Percentiles rank a stretch among this genome's conserved stretches.
Conservation (phyloP, 1,140 invertebrate genomes). For the Mercenaria mercenaria region DNA sequence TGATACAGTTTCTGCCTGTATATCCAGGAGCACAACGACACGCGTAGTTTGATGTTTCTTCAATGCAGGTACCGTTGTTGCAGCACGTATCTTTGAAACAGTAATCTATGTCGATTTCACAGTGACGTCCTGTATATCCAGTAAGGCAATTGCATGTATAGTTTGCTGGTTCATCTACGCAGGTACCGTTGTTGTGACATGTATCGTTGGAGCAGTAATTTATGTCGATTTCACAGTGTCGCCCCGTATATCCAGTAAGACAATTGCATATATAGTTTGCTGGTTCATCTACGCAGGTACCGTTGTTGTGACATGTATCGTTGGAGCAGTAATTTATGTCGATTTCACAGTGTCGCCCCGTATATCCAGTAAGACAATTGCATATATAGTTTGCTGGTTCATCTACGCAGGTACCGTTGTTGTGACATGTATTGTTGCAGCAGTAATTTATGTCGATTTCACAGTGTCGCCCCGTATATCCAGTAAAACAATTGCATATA, state of each 20-base stretch:
- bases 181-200: no score
- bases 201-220: no score
- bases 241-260: no score
- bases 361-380: not conserved
- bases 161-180: not conserved
- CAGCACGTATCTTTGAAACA: not conserved
- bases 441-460: not conserved
- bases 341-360: not conserved
- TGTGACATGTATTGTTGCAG: not conserved
- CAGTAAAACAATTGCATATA: slow-evolving; percentile 68
- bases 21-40: not conserved
- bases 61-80: not conserved
- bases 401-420: not conserved
- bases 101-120: not conserved
- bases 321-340: not conserved
- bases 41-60: not conserved
- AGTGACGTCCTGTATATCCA: not conserved
- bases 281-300: no score
- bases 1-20: not conserved
- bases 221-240: no score
- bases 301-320: no score
- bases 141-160: not conserved
- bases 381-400: not conserved
- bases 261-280: no score
- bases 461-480: slow-evolving; percentile 67